Conservation (phyloP, 1,140 invertebrate species). For the Brachionus rotundiformis region DNA sequence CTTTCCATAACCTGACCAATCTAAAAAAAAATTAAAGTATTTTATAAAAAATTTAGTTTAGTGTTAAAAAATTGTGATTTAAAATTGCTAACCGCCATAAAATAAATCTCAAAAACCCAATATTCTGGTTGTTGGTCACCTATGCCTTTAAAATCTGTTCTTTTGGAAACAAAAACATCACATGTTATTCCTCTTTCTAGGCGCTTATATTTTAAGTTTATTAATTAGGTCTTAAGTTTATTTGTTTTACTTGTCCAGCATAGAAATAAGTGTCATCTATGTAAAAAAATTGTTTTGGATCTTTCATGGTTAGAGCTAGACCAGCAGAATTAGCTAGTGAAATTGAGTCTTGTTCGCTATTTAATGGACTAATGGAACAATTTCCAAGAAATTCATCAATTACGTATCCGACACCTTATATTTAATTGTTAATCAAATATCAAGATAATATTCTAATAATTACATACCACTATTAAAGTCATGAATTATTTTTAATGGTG, state of each 20-base stretch:
- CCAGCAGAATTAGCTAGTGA: neutral
- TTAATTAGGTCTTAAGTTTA: neutral
- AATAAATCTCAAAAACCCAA: constrained; percentile 48
- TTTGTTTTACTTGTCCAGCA: constrained; percentile 39
- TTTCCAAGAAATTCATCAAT: constrained; percentile 43
- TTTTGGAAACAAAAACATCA: constrained; percentile 50
- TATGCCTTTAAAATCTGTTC: constrained; percentile 20
- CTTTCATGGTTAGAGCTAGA: neutral
- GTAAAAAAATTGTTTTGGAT: constrained; percentile 43
- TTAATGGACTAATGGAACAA: constrained; percentile 7
- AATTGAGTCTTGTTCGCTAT: neutral
- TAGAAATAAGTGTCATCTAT: constrained; percentile 46
- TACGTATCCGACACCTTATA: constrained; percentile 14
- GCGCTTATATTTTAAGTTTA: neutral
- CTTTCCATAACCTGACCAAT: constrained; percentile 32
- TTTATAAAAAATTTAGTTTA: no score
- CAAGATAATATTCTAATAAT: no score
- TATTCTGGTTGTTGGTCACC: neutral
- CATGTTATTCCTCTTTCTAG: constrained; percentile 36
- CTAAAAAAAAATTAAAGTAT: neutral
- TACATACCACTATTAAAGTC: constrained; percentile 50
- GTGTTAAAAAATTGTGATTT: no score
- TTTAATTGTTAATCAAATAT: no score
- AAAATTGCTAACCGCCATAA: constrained; percentile 50
- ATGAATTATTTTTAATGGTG: constrained; percentile 38